These are phyloP conservation scores for Hemiprocne comata DNA, from an alignment of 2,113 vertebrate species.

Conservation along the genomic window DNA sequence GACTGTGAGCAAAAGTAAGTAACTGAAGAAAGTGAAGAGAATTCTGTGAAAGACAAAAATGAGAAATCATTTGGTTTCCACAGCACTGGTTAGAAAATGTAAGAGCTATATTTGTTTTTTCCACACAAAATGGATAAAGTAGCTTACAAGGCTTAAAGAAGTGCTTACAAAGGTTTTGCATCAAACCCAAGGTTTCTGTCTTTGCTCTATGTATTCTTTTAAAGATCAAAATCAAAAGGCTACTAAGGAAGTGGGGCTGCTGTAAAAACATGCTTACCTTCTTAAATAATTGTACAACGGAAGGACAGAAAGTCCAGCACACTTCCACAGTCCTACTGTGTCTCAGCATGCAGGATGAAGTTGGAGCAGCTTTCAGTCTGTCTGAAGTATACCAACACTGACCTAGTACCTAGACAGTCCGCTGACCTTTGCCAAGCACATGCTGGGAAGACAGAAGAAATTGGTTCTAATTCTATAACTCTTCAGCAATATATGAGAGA, in stretches of 20 bases:
- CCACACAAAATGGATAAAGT: background rate
- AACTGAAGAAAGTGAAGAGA: background rate
- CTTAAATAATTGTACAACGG: background rate
- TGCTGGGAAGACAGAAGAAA: background rate
- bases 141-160: background rate
- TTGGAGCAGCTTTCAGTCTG: background rate
- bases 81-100: background rate
- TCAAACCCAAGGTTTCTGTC: background rate
- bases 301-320: slow-evolving; percentile 7
- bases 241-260: background rate
- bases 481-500: background rate
- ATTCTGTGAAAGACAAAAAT: background rate
- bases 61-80: background rate
- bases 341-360: slow-evolving; percentile 2
- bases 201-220: background rate
- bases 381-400: background rate
- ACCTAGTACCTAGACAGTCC: background rate
- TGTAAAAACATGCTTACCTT: background rate
- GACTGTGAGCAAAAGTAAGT: background rate
- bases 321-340: background rate
- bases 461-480: background rate
- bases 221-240: background rate
- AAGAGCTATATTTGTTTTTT: background rate
- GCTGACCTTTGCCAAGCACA: background rate
- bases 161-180: background rate